These are phyloP conservation scores for Percopsis transmontana DNA, from an alignment of 2,113 vertebrate genomes.

Conservation along the genomic window DNA sequence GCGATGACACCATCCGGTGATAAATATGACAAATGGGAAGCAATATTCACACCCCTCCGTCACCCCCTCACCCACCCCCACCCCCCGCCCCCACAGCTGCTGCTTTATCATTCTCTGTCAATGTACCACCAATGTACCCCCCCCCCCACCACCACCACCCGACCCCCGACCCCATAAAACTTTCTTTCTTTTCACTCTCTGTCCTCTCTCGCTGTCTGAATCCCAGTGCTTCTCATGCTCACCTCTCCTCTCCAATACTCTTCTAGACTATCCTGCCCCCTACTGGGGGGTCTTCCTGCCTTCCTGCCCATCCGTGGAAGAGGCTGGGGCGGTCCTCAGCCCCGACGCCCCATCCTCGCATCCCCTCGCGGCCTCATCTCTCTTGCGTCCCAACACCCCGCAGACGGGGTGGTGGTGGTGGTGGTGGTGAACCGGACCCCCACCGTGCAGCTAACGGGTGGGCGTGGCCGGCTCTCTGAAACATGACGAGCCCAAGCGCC, in stretches of 20 bases:
- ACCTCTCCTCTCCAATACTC: slow-evolving; percentile 32
- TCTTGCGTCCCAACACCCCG: slow-evolving; percentile 22
- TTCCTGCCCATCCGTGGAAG: slow-evolving; percentile 53
- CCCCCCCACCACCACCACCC: no score
- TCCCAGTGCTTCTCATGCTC: slow-evolving; percentile 35
- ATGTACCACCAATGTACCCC: neutral
- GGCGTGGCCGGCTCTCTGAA: slow-evolving; percentile 12
- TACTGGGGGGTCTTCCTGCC: slow-evolving; percentile 21
- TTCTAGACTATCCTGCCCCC: slow-evolving; percentile 6
- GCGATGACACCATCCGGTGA: neutral
- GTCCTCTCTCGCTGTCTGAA: slow-evolving; percentile 1
- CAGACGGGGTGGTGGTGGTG: no score
- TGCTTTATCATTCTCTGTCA: neutral
- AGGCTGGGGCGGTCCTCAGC: slow-evolving; percentile 41
- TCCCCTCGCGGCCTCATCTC: slow-evolving; percentile 40
- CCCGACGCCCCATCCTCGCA: slow-evolving; percentile 39
- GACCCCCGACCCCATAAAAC: neutral
- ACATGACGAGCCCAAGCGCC: slow-evolving; percentile 59
- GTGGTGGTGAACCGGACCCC: no score
- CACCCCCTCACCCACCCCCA: slow-evolving; percentile 6
- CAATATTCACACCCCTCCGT: neutral
- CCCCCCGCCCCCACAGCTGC: slow-evolving; percentile 5
- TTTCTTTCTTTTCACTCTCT: neutral
- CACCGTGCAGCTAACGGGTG: neutral
- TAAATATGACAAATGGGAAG: neutral